Evolutionary conservation across 2,113 vertebrate species (phyloP), one percentile per base, ranked within the genome.

Genomic region (Todiramphus saurophagus): DNA sequence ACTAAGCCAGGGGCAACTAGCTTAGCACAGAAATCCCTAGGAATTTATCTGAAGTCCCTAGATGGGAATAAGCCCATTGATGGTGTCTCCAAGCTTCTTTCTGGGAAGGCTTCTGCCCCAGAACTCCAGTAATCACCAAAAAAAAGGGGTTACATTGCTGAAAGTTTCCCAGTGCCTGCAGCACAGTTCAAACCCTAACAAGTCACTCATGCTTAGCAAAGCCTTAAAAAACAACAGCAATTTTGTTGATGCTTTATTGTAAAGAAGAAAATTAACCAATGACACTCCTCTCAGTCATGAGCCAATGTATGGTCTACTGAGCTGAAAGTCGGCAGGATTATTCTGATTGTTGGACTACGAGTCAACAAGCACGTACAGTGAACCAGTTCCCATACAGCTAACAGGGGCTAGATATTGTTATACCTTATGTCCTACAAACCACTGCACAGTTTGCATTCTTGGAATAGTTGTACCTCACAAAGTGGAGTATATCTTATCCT

Each of bases 11-110:
- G 35, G 33, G 16, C 48, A 76, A 51, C 12, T 33, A 27, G 33
- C 78, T 95, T 64, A 90, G 63, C 78, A 75, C 31, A 87, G 28
- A 94, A 95, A 94, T 79, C 70, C 17, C 50, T 53, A 13, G 31
- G 37, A 94, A 93, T 59, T 16, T 7, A 16, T 58, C 44, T 59
- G 72, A 94, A 94, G 44, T 3, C 31, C 23, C 28, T 5, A 69
- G 10, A 55, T 51, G 53, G 58, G 56, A 84, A 35, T 28, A 72
- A 85, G 44, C 14, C 74, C 30, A 55, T 4, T 76, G 68, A 62
- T 28, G 12, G 21, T 41, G 15, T 17, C 62, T 76, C 50, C n/a
- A 86, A 84, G 16, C 39, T 72, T 35, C 27, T 23, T 14, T 50
- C n/a, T 33, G 19, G 46, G 33, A 87, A 62, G 9, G 7, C 20